Evolutionary conservation across 2,113 vertebrate species (phyloP), one percentile per base, ranked within the genome.

Genomic region (Galeopterus variegatus): DNA sequence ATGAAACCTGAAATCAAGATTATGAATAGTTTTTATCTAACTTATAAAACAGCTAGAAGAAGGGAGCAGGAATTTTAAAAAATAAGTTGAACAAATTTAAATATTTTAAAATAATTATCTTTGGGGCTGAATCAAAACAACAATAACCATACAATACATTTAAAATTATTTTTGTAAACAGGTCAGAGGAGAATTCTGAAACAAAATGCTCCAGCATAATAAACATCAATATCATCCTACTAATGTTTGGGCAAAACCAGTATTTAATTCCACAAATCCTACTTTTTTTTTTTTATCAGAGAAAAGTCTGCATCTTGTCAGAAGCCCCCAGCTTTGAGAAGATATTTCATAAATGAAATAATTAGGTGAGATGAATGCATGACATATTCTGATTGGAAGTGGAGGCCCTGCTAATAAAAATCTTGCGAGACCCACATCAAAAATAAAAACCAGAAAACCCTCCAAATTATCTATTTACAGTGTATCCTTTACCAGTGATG

Each of bases 151-250:
- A 28, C 4, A 77, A 24, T 60, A 41, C 19, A 33, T 41, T 94
- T 95, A 64, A 65, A 96, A 73, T 60, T 36, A 76, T n/a, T 33
- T 94, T 95, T 88, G 31, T 58, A 90, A 76, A 92, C 9, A 65
- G 52, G 18, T 48, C 18, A 41, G 62, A 62, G 45, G 50, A 36
- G 48, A 90, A 79, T 82, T 82, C 33, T 70, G 88, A 58, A 54
- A 52, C 83, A 56, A 64, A 41, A 45, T n/a, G 79, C 45, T 58
- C 36, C 8, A 21, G 13, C 3, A 45, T 73, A 48, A 52, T 65
- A 86, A 50, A 6, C 12, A 84, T 58, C 36, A 65, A 15, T 58
- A 21, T 56, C 4, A 13, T 33, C 8, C 62, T 83, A 52, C 76
- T 70, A 95, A 36, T 65, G 50, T 70, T n/a, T 72, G 54, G 92